Percentiles rank a stretch among this genome's conserved stretches.
Conservation (phyloP, 2,888 invertebrate genomes). For the Nemoura dubitans region DNA sequence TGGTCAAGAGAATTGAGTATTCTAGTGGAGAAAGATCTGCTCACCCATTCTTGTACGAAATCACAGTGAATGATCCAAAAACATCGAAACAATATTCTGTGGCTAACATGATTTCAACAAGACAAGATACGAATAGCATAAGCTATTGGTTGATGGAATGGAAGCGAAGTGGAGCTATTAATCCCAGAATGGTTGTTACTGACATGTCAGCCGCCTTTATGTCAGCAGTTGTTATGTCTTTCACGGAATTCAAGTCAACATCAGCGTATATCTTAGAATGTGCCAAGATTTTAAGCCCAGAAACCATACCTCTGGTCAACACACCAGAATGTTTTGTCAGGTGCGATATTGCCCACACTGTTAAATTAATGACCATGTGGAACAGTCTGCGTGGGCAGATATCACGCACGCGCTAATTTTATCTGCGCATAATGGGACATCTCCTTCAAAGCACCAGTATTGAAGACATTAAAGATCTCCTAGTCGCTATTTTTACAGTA, state of each 20-base stretch:
- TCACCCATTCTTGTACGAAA: conserved; percentile 48
- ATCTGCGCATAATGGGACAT: conserved; percentile 2
- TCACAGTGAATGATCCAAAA: conserved; percentile 46
- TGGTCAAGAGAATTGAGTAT: conserved; percentile 47
- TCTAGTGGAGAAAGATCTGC: conserved; percentile 45
- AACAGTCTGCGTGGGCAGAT: background rate
- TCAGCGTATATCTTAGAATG: conserved; percentile 32
- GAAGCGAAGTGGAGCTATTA: conserved; percentile 48
- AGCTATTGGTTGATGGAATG: conserved; percentile 48
- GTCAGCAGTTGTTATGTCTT: conserved; percentile 33
- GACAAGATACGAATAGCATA: conserved; percentile 48
- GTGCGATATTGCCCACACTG: conserved; percentile 48
- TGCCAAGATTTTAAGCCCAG: conserved; percentile 40
- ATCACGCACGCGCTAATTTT: background rate
- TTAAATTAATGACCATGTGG: conserved; percentile 43
- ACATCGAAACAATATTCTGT: conserved; percentile 50
- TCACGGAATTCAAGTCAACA: conserved; percentile 28
- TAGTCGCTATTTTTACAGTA: conserved; percentile 10
- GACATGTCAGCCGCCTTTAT: conserved; percentile 48
- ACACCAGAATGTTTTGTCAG: conserved; percentile 34
- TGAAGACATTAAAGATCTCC: background rate
- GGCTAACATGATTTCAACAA: conserved; percentile 49
- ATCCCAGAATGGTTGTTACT: conserved; percentile 47
- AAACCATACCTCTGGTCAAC: background rate
- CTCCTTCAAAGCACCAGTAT: background rate